Base-by-base conservation (phyloP, 2,797 vertebrate species). In the Cyclura pinguis region DNA sequence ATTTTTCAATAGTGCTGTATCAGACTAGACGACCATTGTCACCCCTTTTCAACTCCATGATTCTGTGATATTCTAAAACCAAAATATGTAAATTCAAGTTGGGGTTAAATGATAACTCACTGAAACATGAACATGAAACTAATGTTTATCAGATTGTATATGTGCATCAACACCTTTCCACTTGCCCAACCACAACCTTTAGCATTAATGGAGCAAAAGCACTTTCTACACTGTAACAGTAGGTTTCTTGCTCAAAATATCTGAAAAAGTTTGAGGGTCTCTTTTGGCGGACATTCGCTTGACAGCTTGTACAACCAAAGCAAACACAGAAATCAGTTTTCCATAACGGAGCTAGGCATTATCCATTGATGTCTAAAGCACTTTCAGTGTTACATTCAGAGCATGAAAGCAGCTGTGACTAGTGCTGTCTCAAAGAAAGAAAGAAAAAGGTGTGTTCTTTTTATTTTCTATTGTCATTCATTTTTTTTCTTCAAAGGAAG, bases 101-200 rank as follows among this genome's bases (percentile, higher is more conserved):
- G n/a, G n/a, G 13, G 42, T 77, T 29, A 86, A 80, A 81, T 72
- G 77, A 57, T 12, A 6, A 1, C 52, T 81, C 13, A 52, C 20
- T 81, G 64, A 88, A 88, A 72, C 67, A 24, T 57, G n/a, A 47
- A 47, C 81, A 42, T 88, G 78, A 64, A 47, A 64, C 62, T 42
- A 69, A 80, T 81, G 64, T 81, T 81, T 18, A 42, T 81, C 24
- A 35, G 47, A 88, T 57, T 72, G 22, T 76, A 76, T 81, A 69
- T 57, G 32, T 57, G 64, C 57, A 67, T 67, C 10, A 9, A 73
- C 64, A 88, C 55, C 50, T 42, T 88, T 88, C 38, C 64, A 73
- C 81, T 88, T 81, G 81, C n/a, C 22, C 42, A 57, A 73, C 6
- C 27, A 42, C 78, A 52, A 38, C 78, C 77, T 88, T 78, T 81